Base-by-base conservation (phyloP, 2,797 vertebrate genomes). In the Pygocentrus nattereri region DNA sequence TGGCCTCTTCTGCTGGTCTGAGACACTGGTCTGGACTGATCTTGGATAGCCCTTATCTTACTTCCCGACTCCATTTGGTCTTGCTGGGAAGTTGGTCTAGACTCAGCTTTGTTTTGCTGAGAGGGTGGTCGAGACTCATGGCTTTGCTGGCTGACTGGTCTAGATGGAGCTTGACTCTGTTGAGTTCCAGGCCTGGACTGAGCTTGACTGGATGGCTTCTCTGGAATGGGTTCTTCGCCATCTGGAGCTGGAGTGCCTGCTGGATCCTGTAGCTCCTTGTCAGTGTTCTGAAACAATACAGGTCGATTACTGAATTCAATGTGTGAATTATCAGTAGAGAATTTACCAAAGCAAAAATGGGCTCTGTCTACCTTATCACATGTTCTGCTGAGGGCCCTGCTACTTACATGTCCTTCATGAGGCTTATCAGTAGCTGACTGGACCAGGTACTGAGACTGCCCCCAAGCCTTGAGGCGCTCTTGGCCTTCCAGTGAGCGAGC, bases 401-500 rank as follows among this genome's bases (percentile, higher is more conserved):
- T 82, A 38, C 13, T 44, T 64, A n/a, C 25, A 44, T 30, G n/a
- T 30, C 7, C 65, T 76, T 58, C 38, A 23, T 44, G 23, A 52
- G 19, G 21, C 41, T 79, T 74, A 31, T 71, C 64, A 71, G 38
- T 31, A 13, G 23, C 12, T 19, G 71, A 77, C 30, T 41, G 41
- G 31, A 25, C 30, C 34, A 21, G 65, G 25, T 3, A 15, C 19
- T 69, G 70, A 0, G 52, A 41, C 41, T 73, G 34, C 4, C 88
- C 89, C 92, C 89, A 93, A 13, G 81, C 54, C 81, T 23, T 87
- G 10, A 94, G 90, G 41, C 92, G 89, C 4, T 34, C 41, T 15
- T 91, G 89, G 8, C 94, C 94, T 31, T 91, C 88, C 61, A 12
- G 80, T 16, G 94, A 95, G 78, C 93, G 92, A 4, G 89, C 85